Base-by-base conservation (phyloP, 2,888 invertebrate species). In the Lepidonotus clava region DNA sequence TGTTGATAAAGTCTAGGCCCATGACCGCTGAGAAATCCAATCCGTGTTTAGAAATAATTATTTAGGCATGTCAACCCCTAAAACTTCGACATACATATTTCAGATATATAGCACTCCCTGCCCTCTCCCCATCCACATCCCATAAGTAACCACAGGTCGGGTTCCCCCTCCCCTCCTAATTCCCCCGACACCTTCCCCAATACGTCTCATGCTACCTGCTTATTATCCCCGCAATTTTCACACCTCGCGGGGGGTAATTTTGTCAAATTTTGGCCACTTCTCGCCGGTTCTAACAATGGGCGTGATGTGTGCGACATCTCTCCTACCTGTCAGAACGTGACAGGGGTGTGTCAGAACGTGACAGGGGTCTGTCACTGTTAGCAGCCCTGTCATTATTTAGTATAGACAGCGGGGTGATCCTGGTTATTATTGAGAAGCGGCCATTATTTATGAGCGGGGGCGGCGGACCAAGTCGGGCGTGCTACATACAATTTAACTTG, bases 331-430 rank as follows among this genome's bases (percentile, higher is more conserved):
- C 36, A 18, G 21, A 11, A 71, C 21, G 36, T 34, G n/a, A 18
- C 61, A 24, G 24, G 11, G 28, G 61, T 11, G n/a, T 34, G 71
- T 34, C 36, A 38, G 71, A 18, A 2, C 18, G 21, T 71, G 71
- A 36, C 71, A 71, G 38, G 38, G 71, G 71, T 11, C 38, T 67
- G 71, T 34, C 14, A 71, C 36, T 66, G 28, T 5, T 18, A 38
- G 71, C 38, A 1, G 38, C 36, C 8, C 36, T 71, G 71, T 71
- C 71, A 71, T 71, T 38, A 71, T 71, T 71, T 38, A 71, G 18
- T 18, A 24, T 11, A n/a, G n/a, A 53, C 21, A 11, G 18, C 21
- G 53, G 53, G 18, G 53, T 53, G 53, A 53, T 53, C 53, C 53
- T 53, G 21, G 18, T 53, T 53, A 53, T 53, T 53, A 53, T n/a